Evolutionary conservation across 2,797 vertebrate species (phyloP).

Genomic region (Pristis pectinata): DNA sequence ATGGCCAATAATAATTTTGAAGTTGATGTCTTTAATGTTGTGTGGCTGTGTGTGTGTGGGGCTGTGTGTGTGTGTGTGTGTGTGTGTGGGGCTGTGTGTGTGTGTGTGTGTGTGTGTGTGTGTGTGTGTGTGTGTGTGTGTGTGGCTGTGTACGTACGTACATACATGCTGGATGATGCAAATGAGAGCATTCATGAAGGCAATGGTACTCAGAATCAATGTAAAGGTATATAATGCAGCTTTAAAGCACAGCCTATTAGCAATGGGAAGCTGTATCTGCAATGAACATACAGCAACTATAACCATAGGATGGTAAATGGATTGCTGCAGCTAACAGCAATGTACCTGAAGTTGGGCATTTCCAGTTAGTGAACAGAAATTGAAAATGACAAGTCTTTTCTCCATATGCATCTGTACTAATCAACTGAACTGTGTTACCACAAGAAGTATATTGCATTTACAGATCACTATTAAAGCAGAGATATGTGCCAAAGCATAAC

Average conservation of each 20-base stretch:
- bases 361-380: neutral
- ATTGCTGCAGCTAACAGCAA: neutral
- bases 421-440: neutral
- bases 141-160: neutral
- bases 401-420: neutral
- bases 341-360: constrained; percentile 19
- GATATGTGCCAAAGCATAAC: neutral
- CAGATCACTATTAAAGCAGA: neutral
- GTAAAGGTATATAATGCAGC: neutral
- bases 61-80: too few species aligned
- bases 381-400: neutral
- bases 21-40: neutral
- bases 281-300: neutral
- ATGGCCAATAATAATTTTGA: neutral
- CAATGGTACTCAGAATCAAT: neutral
- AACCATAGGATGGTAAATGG: neutral
- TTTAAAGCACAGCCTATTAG: neutral
- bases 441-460: neutral
- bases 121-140: neutral
- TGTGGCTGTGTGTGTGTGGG: neutral
- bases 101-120: too few species aligned
- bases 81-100: neutral
- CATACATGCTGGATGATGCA: neutral
- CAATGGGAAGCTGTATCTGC: neutral
- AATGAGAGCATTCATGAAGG: neutral